Evolutionary conservation across 2,113 vertebrate species (phyloP).

Genomic region (Rostratula benghalensis): DNA sequence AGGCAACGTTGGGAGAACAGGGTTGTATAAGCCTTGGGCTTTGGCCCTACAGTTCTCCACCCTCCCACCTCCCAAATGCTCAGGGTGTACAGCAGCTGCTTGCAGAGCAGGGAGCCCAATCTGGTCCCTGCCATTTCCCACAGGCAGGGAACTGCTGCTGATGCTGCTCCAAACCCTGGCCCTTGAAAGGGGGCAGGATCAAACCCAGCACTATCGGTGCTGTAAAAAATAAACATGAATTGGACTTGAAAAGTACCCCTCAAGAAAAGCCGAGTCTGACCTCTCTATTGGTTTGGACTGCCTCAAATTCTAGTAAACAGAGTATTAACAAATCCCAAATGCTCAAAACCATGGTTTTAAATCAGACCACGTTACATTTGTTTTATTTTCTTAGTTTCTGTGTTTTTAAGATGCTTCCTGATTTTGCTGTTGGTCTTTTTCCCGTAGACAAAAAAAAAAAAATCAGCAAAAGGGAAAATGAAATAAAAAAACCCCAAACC

Average conservation of each 20-base stretch:
- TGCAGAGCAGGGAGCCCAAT: neutral
- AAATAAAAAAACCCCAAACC: neutral
- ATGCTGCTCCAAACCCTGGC: rapidly evolving
- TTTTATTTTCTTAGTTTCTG: neutral
- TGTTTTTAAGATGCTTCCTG: neutral
- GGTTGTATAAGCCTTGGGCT: neutral
- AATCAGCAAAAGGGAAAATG: neutral
- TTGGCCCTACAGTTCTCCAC: neutral
- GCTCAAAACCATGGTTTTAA: neutral
- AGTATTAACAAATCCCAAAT: neutral
- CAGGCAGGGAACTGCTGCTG: neutral
- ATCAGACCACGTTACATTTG: neutral
- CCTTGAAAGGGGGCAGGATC: neutral
- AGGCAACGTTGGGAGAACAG: neutral
- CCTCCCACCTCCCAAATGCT: neutral
- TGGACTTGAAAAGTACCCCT: neutral
- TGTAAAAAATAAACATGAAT: neutral
- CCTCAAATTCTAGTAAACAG: neutral
- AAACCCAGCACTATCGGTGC: neutral
- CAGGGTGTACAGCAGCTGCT: neutral
- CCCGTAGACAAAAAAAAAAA: neutral
- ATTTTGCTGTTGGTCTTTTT: neutral
- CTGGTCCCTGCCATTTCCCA: neutral
- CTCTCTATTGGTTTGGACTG: neutral
- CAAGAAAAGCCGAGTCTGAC: neutral